A percentile compares a stretch with the other conserved stretches of the same genome.
Evolutionary conservation across 2,797 vertebrate species (phyloP).

Genomic region (Gadopsis marmoratus): DNA sequence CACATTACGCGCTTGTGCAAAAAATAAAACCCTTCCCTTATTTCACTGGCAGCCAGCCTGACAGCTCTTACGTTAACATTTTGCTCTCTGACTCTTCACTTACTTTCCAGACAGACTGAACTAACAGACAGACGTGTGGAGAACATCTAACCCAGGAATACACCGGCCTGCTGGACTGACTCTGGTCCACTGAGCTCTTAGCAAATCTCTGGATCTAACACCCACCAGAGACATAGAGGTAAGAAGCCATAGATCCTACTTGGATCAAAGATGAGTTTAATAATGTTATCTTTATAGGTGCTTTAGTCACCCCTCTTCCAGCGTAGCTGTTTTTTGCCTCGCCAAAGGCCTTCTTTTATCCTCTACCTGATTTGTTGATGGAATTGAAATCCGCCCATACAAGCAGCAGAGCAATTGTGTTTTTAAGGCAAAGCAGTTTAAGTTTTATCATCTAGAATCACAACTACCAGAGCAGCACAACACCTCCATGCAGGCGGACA

Average conservation of each 20-base stretch:
- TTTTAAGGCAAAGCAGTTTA: not conserved
- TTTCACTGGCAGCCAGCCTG: conserved; percentile 11
- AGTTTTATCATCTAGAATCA: not conserved
- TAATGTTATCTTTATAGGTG: conserved; percentile 35
- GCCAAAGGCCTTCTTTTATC: conserved; percentile 17
- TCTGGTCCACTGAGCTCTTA: conserved; percentile 52
- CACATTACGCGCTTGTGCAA: not conserved
- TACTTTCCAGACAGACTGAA: conserved; percentile 21
- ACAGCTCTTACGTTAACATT: conserved; percentile 28
- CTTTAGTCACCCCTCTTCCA: conserved; percentile 20
- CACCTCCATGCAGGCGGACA: not conserved
- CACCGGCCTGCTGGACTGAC: conserved; percentile 24
- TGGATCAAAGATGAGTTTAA: conserved; percentile 51
- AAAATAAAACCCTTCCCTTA: not conserved
- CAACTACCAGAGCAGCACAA: not conserved
- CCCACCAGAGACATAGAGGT: conserved; percentile 22
- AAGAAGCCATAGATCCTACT: conserved; percentile 9
- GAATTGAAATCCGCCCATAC: conserved; percentile 7
- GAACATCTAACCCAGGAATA: conserved; percentile 41
- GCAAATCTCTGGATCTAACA: conserved; percentile 43
- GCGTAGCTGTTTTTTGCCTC: not conserved
- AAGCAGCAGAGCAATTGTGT: not conserved
- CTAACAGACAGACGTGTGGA: conserved; percentile 26
- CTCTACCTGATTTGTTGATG: not conserved
- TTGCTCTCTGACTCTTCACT: not conserved